Base-by-base conservation (phyloP, 2,888 invertebrate genomes). In the Andricus curvator region DNA sequence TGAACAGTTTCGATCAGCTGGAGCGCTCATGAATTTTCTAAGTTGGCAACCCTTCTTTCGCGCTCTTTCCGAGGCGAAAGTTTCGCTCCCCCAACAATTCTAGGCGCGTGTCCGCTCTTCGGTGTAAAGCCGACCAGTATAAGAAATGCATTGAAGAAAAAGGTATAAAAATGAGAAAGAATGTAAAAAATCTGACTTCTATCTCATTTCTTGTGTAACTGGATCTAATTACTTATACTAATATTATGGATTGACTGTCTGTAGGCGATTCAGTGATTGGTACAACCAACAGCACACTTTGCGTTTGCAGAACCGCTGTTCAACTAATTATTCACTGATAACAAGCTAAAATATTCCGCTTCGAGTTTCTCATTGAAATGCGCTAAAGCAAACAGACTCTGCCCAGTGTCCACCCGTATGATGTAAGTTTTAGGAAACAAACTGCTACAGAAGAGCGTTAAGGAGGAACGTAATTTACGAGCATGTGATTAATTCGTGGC, bases 401-500 rank as follows among this genome's bases (percentile, higher is more conserved):
- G 56, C 74, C 74, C 33, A 56, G 15, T 51, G 74, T 51, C 74
- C 74, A 22, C 22, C 56, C 56, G 56, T 74, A 56, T 74, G 56
- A 74, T 74, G 56, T 60, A 33, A 74, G 51, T 56, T 74, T 74
- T 74, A 74, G 74, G 74, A 60, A 74, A 56, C 37, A 74, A 74
- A 74, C 74, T 74, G 74, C 56, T 37, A 60, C 56, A 82, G 80
- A 82, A 81, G 80, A 84, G 80, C 80, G 78, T 84, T 83, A 81
- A 84, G 80, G 51, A 81, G 81, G 76, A 56, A 78, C 82, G 82
- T 83, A 82, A 84, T 83, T 84, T 84, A 84, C 82, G 84, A 83
- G 79, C 80, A 78, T 76, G 83, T 83, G 78, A 84, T 84, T 83
- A 84, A 83, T 83, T 82, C 81, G 81, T 82, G 84, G 77, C 74